Conservation (phyloP, 2,888 invertebrate species). For the Archips crataeganus region DNA sequence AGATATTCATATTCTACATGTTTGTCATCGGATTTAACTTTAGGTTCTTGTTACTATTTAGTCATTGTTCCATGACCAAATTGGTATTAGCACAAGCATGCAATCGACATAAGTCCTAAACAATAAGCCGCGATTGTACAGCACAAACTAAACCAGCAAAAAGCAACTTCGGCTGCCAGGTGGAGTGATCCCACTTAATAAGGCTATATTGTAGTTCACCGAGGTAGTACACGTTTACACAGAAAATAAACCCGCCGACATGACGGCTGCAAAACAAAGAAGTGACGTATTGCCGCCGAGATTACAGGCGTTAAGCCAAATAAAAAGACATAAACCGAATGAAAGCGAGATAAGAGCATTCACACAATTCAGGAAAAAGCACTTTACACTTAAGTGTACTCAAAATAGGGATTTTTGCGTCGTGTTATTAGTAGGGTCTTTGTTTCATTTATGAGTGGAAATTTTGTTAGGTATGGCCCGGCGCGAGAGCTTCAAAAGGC, state of each 20-base stretch:
- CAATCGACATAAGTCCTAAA: neutral
- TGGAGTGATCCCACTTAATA: conserved; percentile 28
- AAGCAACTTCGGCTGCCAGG: neutral
- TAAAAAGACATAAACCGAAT: conserved; percentile 40
- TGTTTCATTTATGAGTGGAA: conserved; percentile 11
- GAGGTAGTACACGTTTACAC: conserved; percentile 48
- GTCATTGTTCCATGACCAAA: neutral
- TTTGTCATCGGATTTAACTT: neutral
- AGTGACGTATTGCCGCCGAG: conserved; percentile 58
- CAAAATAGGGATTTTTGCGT: conserved; percentile 26
- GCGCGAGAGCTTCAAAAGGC: neutral
- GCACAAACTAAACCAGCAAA: neutral
- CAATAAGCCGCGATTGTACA: neutral
- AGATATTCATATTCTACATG: neutral
- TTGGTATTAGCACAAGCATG: neutral
- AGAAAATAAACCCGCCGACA: conserved; percentile 58
- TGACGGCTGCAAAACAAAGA: conserved; percentile 57
- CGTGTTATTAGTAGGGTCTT: conserved; percentile 17
- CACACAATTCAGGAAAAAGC: conserved; percentile 34
- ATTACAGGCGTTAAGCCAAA: conserved; percentile 34
- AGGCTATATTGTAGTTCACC: conserved; percentile 17
- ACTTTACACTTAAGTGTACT: conserved; percentile 35
- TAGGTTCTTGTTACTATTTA: neutral
- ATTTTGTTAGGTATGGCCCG: neutral
- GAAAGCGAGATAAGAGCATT: conserved; percentile 37